Base-by-base conservation (phyloP, 2,113 vertebrate genomes). In the Malurus elegans region DNA sequence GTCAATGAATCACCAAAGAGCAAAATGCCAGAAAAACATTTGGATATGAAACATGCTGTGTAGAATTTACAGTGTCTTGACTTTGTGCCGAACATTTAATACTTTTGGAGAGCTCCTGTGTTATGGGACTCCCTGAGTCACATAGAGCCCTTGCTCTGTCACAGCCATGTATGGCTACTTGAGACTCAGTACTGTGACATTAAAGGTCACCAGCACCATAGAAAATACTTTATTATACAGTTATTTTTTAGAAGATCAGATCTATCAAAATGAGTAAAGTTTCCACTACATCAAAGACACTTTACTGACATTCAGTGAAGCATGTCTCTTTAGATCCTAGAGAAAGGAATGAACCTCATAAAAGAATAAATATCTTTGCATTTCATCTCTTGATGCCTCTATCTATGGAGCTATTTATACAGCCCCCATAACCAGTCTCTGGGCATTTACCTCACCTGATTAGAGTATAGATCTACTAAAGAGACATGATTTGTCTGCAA, bases 401-500 rank as follows among this genome's bases (percentile, higher is more conserved):
- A 65, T 96, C 92, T 94, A 74, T 91, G 92, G 86, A 94, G 86
- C 82, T 92, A 92, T 95, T 95, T 95, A 88, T 92, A 94, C 8
- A 6, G 48, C 88, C 86, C 79, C 44, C 36, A 57, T 88, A 90
- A 51, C 40, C 71, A 64, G n/a, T 78, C 18, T 74, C 72, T 78
- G 73, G 26, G 31, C 71, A 90, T 88, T 88, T 86, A 60, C 72
- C 28, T 90, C 72, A 79, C 31, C 60, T 84, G 82, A 86, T 93
- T 81, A 85, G 73, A 54, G 67, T 42, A 79, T 17, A 75, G 88
- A 72, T 81, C 44, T 75, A 53, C 79, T 61, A 71, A 92, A 90
- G 64, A 72, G 60, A 57, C 38, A 74, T 18, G 29, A 92, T 71
- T 92, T 88, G 53, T 78, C 34, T 84, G 44, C 64, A 61, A 81